Percentiles rank a stretch among this genome's conserved stretches.
Evolutionary conservation across 2,888 invertebrate species (phyloP).

Genomic region (Drosophila mimetica): DNA sequence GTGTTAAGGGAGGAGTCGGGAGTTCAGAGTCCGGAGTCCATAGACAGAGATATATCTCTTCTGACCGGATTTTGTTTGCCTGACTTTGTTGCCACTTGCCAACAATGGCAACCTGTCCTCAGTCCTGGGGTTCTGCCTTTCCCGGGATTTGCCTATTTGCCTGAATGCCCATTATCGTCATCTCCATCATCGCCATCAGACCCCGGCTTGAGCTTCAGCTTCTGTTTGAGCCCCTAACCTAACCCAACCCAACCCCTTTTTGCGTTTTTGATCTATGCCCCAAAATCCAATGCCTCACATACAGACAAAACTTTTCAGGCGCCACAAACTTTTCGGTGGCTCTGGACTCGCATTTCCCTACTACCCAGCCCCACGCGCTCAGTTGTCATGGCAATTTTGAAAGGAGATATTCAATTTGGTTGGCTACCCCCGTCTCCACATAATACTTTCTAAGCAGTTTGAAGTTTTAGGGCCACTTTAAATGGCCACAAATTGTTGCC

Average conservation of each 20-base stretch:
- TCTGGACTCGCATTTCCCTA: slow-evolving; percentile 1
- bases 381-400: slow-evolving; percentile 59
- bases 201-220: slow-evolving; percentile 29
- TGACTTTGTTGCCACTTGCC: slow-evolving; percentile 75
- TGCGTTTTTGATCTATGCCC: slow-evolving; percentile 62
- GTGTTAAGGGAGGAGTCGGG: slow-evolving; percentile 14
- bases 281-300: slow-evolving; percentile 34
- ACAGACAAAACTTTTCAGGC: slow-evolving; percentile 51
- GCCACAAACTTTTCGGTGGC: slow-evolving; percentile 51
- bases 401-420: slow-evolving; percentile 63
- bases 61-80: slow-evolving; percentile 66
- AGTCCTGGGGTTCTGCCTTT: slow-evolving; percentile 26
- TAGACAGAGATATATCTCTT: slow-evolving; percentile 48
- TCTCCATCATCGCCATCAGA: slow-evolving; percentile 56
- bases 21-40: slow-evolving; percentile 27
- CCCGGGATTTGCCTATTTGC: slow-evolving; percentile 67
- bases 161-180: slow-evolving; percentile 72
- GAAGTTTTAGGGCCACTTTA: slow-evolving; percentile 49
- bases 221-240: slow-evolving; percentile 29
- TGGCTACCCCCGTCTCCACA: slow-evolving; percentile 13
- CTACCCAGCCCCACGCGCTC: background rate
- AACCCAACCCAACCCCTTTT: slow-evolving; percentile 53
- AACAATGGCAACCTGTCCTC: slow-evolving; percentile 65
- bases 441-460: slow-evolving; percentile 55
- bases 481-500: slow-evolving; percentile 59